phyloP scores from a whole-genome alignment of 1,140 invertebrate genomes.

The Helicorthomorpha holstii region DNA sequence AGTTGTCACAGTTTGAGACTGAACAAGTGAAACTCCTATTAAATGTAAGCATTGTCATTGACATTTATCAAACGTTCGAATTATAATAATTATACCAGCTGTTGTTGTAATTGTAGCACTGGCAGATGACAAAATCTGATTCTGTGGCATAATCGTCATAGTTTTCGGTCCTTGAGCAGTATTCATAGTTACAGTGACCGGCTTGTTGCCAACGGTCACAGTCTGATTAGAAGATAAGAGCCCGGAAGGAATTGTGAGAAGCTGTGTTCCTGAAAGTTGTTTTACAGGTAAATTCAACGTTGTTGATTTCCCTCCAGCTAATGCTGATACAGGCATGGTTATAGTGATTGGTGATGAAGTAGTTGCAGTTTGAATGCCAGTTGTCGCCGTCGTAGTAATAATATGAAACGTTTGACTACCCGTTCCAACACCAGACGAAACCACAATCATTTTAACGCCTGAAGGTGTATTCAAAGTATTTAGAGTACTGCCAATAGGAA shows the following conservation, averaged over 20 bases:
- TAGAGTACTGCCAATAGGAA: constrained; percentile 25
- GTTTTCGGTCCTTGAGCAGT: constrained; percentile 29
- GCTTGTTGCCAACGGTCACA: constrained; percentile 40
- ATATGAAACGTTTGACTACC: constrained; percentile 6
- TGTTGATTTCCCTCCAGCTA: constrained; percentile 31
- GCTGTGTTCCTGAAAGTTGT: constrained; percentile 25
- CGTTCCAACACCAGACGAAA: constrained; percentile 27
- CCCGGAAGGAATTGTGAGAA: constrained; percentile 31
- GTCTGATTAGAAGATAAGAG: constrained; percentile 24
- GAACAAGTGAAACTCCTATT: background rate
- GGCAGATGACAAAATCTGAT: constrained; percentile 4
- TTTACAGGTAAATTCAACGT: constrained; percentile 39
- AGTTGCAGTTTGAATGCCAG: constrained; percentile 6
- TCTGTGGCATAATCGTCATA: constrained; percentile 26
- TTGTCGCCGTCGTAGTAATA: constrained; percentile 6
- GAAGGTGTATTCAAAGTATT: constrained; percentile 21
- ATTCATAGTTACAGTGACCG: constrained; percentile 42
- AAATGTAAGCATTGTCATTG: background rate
- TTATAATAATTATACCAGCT: constrained; percentile 7
- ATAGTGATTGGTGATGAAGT: constrained; percentile 42
- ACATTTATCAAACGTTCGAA: background rate
- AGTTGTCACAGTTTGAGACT: background rate
- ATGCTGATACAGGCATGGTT: constrained; percentile 36
- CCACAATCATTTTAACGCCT: constrained; percentile 48
- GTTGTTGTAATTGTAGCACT: constrained; percentile 4